Evolutionary conservation across 2,888 invertebrate species (phyloP).

Genomic region (Orthosia gracilis): DNA sequence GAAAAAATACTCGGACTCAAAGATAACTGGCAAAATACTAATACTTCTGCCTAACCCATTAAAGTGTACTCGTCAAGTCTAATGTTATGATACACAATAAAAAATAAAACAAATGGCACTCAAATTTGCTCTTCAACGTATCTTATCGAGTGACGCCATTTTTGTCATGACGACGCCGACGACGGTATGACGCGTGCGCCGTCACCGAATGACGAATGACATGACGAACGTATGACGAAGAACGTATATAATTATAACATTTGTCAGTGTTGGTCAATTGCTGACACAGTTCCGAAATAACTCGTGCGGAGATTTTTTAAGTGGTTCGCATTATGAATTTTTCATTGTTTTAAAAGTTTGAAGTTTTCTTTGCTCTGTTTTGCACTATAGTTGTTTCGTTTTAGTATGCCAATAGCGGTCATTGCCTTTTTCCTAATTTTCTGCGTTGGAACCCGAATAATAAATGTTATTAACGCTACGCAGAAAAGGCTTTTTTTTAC

Average conservation of each 20-base stretch:
- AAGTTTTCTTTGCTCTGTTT: not conserved
- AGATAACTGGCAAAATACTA: too few species aligned
- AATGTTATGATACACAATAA: not conserved
- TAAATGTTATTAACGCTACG: too few species aligned
- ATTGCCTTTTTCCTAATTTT: too few species aligned
- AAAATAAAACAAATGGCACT: not conserved
- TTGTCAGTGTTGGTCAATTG: slow-evolving; percentile 26
- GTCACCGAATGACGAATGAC: slow-evolving; percentile 44
- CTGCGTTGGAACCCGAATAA: too few species aligned
- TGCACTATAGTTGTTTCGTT: too few species aligned
- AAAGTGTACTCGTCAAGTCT: too few species aligned
- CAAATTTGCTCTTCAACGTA: not conserved
- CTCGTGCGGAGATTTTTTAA: not conserved
- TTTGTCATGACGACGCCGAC: slow-evolving; percentile 23
- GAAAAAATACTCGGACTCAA: too few species aligned
- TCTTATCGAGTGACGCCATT: slow-evolving; percentile 42
- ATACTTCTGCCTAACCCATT: not conserved
- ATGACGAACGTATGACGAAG: slow-evolving; percentile 36
- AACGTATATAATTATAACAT: slow-evolving; percentile 32
- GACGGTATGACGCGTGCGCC: slow-evolving; percentile 31
- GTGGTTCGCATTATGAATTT: not conserved
- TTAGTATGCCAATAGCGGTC: too few species aligned
- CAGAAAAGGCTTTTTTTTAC: too few species aligned
- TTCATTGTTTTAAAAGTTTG: not conserved
- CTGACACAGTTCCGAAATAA: slow-evolving; percentile 44